Conservation (phyloP, 1,140 invertebrate species). For the Saxidomus purpurata region DNA sequence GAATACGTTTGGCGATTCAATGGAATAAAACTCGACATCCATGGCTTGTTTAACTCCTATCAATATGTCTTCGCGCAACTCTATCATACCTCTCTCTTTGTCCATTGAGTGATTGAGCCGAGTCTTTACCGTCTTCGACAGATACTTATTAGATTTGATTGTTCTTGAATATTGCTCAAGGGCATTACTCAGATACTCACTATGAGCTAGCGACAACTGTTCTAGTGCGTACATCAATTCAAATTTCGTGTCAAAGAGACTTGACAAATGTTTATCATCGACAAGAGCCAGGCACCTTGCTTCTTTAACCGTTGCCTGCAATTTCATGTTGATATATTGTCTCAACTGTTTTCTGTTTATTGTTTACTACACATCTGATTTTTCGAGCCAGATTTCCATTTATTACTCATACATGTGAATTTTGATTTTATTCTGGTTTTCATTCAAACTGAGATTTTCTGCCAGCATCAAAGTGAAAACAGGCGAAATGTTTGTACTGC, state of each 20-base stretch:
- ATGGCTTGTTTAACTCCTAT: conserved; percentile 1
- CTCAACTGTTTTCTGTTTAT: conserved; percentile 5
- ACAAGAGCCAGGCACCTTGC: conserved; percentile 11
- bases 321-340: conserved; percentile 19
- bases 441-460: background rate
- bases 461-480: background rate
- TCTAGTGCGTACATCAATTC: conserved; percentile 13
- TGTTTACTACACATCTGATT: too few relatives aligned
- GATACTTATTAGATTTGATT: conserved; percentile 13
- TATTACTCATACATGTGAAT: too few relatives aligned
- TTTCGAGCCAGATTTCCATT: too few relatives aligned
- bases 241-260: conserved; percentile 8
- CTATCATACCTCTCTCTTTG: conserved; percentile 20
- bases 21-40: background rate
- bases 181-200: background rate
- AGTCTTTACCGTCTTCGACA: conserved; percentile 1
- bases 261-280: conserved; percentile 17
- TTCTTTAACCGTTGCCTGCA: conserved; percentile 16
- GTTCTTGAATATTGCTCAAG: conserved; percentile 21
- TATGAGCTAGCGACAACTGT: conserved; percentile 17
- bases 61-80: background rate
- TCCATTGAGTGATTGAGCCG: background rate
- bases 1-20: background rate
- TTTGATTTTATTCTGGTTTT: too few relatives aligned
- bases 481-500: background rate